phyloP scores from a whole-genome alignment of 2,797 vertebrate species.

The Sorex maritimensis region DNA sequence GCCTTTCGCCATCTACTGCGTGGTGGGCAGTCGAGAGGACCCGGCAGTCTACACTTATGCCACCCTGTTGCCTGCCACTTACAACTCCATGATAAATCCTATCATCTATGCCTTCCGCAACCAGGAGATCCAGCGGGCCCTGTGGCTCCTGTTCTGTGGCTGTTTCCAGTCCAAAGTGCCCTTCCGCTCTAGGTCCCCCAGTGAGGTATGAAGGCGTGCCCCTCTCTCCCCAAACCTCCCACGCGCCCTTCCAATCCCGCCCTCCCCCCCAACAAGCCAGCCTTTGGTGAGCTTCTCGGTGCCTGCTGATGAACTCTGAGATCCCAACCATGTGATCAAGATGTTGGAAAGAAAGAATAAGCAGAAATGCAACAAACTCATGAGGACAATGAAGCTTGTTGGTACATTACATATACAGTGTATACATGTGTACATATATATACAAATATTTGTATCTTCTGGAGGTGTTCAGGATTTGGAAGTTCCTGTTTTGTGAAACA shows the following conservation, averaged over 20 bases:
- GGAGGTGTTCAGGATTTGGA: slow-evolving; percentile 87
- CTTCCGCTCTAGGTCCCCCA: slow-evolving; percentile 97
- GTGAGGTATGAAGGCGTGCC: slow-evolving; percentile 94
- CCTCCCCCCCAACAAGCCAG: slow-evolving; percentile 88
- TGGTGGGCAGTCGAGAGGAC: slow-evolving; percentile 95
- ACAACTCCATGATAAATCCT: slow-evolving; percentile 99
- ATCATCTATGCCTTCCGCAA: slow-evolving; percentile 99
- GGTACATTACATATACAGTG: slow-evolving; percentile 95
- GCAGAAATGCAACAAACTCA: slow-evolving; percentile 61
- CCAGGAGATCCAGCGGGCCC: slow-evolving; percentile 97
- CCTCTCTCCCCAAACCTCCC: slow-evolving; percentile 34
- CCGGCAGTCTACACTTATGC: slow-evolving; percentile 97
- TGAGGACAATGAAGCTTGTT: slow-evolving; percentile 89
- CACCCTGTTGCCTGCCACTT: slow-evolving; percentile 97
- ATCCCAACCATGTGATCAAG: slow-evolving; percentile 78
- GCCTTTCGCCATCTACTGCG: slow-evolving; percentile 98
- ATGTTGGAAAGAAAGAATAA: slow-evolving; percentile 31
- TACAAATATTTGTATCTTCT: slow-evolving; percentile 90
- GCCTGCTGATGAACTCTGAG: slow-evolving; percentile 90
- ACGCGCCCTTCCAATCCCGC: not conserved
- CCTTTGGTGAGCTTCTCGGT: slow-evolving; percentile 88
- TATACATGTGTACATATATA: slow-evolving; percentile 88
- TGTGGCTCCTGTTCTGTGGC: slow-evolving; percentile 97
- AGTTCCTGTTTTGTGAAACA: slow-evolving; percentile 90
- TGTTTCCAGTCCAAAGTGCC: slow-evolving; percentile 96